Evolutionary conservation across 2,888 invertebrate genomes (phyloP).

Genomic region (Branchipolynoe longqiensis): DNA sequence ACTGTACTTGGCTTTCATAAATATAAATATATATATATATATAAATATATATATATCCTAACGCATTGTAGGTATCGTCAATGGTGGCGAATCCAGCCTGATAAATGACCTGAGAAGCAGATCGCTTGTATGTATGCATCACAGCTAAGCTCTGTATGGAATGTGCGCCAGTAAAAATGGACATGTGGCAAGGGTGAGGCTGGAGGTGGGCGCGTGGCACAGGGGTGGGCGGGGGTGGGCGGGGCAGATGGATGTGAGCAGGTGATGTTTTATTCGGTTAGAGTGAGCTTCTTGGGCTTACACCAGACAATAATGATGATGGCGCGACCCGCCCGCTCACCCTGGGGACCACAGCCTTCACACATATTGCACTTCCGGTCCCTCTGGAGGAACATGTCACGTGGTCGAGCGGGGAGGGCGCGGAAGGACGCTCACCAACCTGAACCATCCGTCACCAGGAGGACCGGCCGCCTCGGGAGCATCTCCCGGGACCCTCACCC

Average conservation of each 20-base stretch:
- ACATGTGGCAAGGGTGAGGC: background rate
- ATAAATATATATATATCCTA: no score
- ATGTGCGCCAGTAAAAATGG: slow-evolving; percentile 14
- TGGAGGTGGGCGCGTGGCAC: background rate
- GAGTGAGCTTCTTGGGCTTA: slow-evolving; percentile 52
- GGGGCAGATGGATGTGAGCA: slow-evolving; percentile 52
- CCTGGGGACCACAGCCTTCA: slow-evolving; percentile 26
- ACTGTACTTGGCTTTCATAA: no score
- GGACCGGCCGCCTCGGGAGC: slow-evolving; percentile 21
- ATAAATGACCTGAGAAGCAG: background rate
- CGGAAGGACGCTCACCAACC: slow-evolving; percentile 21
- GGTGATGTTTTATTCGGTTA: slow-evolving; percentile 58
- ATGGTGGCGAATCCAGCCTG: no score
- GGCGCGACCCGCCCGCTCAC: slow-evolving; percentile 26
- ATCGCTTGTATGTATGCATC: background rate
- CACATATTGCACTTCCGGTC: slow-evolving; percentile 52
- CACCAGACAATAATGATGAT: slow-evolving; percentile 45
- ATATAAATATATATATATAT: no score
- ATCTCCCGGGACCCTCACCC: background rate
- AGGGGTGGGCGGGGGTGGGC: slow-evolving; percentile 9
- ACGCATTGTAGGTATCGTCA: no score
- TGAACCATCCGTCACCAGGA: slow-evolving; percentile 50
- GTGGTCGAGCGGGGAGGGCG: background rate
- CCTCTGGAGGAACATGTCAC: slow-evolving; percentile 44
- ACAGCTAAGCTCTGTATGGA: slow-evolving; percentile 30